Evolutionary conservation across 23 tunicate species (phyloP), one percentile per base, ranked within the genome.

Genomic region (Halocynthia roretzi): DNA sequence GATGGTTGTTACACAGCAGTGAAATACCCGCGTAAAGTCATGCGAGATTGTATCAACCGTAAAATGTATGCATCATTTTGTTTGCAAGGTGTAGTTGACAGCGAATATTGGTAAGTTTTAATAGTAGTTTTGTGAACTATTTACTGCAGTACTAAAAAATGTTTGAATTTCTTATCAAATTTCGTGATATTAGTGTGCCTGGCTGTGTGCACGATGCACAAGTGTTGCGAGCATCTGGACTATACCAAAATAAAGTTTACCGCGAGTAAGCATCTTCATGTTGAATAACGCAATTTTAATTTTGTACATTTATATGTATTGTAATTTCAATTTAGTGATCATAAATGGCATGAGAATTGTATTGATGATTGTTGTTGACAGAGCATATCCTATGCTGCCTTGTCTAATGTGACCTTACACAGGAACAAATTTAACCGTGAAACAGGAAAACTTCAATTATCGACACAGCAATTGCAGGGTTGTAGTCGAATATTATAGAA

Each of bases 41-140:
- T 44, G 48, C 70, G 73, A 7, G 84, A 80, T 49, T 80, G 6
- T 23, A 50, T 69, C 5, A 80, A 80, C 67, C 31, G 84, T 19
- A 80, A 80, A 19, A 69, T 77, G 19, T 70, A 54, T 50, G 74
- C 73, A 55, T 80, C 67, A 6, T 49, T 80, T 14, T n/a, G 70
- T 52, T 20, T 80, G 8, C 84, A 80, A 80, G 84, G 66, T 53
- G 84, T 80, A 7, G 84, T 80, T 5, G 84, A 80, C 22, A 69
- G 56, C 22, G 77, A 70, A 22, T 80, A 80, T 67, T 50, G 66
- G 82, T 78, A 65, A 7, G 31, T 76, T 20, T 18, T 8, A 8
- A 57, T 12, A n/a, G n/a, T 57, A 57, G 14, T 11, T 57, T 57
- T 11, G 14, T 57, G 14, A 14, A 57, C 62, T 57, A 57, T 57